These are phyloP conservation scores for Syngnathus acus DNA, from an alignment of 2,797 vertebrate genomes.

Conservation along the genomic window DNA sequence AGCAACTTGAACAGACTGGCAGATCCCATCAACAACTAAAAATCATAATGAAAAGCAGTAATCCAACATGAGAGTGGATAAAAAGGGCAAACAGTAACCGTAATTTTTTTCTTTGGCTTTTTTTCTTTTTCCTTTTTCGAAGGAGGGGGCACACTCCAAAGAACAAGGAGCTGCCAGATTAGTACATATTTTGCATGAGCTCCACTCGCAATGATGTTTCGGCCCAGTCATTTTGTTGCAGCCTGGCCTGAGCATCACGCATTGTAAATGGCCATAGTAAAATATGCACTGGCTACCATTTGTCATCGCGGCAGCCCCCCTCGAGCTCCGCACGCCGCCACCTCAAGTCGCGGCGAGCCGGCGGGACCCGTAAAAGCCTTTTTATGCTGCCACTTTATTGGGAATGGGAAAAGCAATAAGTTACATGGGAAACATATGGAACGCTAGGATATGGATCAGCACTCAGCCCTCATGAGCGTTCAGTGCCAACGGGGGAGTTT, in stretches of 20 bases:
- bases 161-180: neutral
- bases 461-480: conserved; percentile 15
- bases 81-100: no score
- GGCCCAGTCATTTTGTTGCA: conserved; percentile 47
- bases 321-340: conserved; percentile 44
- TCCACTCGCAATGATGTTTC: conserved; percentile 25
- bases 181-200: neutral
- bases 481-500: conserved; percentile 2
- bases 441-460: conserved; percentile 59
- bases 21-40: no score
- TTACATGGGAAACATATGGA: conserved; percentile 62
- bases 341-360: conserved; percentile 58
- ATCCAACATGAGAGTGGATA: no score
- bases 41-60: no score
- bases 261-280: conserved; percentile 65
- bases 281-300: conserved; percentile 60
- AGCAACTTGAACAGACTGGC: no score
- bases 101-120: neutral
- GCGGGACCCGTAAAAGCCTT: conserved; percentile 66
- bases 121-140: neutral
- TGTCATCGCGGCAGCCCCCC: conserved; percentile 56
- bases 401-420: conserved; percentile 65
- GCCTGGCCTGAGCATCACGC: conserved; percentile 55
- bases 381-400: conserved; percentile 71
- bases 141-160: neutral